Percentiles rank a stretch among this genome's conserved stretches.
Evolutionary conservation across 2,888 invertebrate species (phyloP).

Genomic region (Oligia strigilis): DNA sequence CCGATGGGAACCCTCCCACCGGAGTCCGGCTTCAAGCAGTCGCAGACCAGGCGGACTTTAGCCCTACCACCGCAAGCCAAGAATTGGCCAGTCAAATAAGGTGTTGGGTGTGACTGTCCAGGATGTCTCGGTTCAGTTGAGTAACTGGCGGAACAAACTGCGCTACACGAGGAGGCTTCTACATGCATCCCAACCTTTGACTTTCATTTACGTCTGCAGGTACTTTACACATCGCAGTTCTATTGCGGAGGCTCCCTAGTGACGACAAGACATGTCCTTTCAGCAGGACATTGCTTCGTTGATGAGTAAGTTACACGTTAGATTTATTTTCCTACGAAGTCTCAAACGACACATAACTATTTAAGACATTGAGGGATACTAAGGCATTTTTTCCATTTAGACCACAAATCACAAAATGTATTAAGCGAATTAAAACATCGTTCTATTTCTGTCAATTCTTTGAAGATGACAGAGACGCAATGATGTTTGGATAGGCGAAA

Average conservation of each 20-base stretch:
- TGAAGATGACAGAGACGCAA: background rate
- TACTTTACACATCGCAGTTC: constrained; percentile 69
- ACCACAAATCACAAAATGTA: background rate
- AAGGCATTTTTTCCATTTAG: background rate
- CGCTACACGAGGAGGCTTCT: too few relatives aligned
- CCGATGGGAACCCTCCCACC: too few relatives aligned
- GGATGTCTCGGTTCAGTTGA: too few relatives aligned
- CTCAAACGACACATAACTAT: background rate
- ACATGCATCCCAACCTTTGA: too few relatives aligned
- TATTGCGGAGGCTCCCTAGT: constrained; percentile 81
- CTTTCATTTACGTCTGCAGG: constrained; percentile 64
- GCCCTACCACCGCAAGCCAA: too few relatives aligned
- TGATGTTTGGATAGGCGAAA: background rate
- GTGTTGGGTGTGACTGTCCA: too few relatives aligned
- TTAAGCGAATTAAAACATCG: background rate
- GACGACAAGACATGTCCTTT: constrained; percentile 77
- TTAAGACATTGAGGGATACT: background rate
- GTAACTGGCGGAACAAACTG: too few relatives aligned
- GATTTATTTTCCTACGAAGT: background rate
- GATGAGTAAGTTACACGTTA: constrained; percentile 70
- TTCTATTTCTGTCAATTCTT: background rate
- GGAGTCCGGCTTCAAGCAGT: too few relatives aligned
- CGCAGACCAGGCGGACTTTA: too few relatives aligned
- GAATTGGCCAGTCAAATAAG: too few relatives aligned
- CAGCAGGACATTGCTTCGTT: constrained; percentile 84